phyloP scores from a whole-genome alignment of 1,140 invertebrate species.

The Pissodes strobi region DNA sequence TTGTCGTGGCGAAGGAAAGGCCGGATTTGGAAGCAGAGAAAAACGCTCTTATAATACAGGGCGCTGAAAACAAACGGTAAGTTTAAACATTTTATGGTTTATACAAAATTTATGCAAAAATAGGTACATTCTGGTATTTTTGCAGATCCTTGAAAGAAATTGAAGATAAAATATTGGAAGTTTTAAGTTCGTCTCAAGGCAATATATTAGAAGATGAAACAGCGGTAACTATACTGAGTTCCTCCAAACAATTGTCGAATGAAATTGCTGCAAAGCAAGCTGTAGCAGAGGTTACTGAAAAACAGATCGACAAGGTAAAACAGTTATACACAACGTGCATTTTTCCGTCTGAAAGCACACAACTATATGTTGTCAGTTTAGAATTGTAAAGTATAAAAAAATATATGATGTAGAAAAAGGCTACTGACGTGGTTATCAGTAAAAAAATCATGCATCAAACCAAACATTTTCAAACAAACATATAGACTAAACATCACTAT shows the following conservation, averaged over 20 bases:
- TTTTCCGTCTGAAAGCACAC: no score
- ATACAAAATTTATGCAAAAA: background rate
- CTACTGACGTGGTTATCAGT: no score
- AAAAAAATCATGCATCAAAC: no score
- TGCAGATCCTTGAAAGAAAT: conserved; percentile 86
- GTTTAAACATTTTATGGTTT: background rate
- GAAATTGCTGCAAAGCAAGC: conserved; percentile 89
- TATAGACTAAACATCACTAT: no score
- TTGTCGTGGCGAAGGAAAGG: conserved; percentile 88
- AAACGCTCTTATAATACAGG: conserved; percentile 85
- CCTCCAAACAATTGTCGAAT: conserved; percentile 87
- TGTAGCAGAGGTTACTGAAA: conserved; percentile 85
- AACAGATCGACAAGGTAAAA: conserved; percentile 68
- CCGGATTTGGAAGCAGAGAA: conserved; percentile 93
- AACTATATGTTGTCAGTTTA: no score
- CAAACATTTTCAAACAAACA: no score
- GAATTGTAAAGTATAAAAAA: no score
- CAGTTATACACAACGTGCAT: no score
- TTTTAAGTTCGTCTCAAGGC: conserved; percentile 83
- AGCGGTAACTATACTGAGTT: conserved; percentile 88
- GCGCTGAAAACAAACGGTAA: conserved; percentile 82
- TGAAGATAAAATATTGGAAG: conserved; percentile 87
- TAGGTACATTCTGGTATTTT: conserved; percentile 17
- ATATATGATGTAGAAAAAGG: no score
- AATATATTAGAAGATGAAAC: conserved; percentile 96